Percentiles rank a stretch among this genome's conserved stretches.
Evolutionary conservation across 1,140 invertebrate genomes (phyloP).

Genomic region (Drosophila oshimai): DNA sequence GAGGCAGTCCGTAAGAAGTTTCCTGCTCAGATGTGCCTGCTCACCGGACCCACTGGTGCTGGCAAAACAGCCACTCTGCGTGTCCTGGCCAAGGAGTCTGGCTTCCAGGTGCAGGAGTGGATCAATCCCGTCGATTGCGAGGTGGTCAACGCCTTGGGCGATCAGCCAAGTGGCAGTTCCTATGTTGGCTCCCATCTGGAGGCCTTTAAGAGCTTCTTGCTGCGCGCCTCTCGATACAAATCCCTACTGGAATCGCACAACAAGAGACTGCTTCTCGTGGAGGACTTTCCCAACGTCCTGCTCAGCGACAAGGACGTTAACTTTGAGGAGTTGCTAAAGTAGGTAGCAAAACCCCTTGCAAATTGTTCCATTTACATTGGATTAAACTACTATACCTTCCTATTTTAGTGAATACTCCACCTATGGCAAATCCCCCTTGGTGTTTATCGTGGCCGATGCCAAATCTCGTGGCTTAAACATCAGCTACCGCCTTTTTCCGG

Average conservation of each 20-base stretch:
- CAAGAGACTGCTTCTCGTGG: conserved; percentile 86
- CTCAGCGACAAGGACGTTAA: conserved; percentile 84
- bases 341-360: conserved; percentile 82
- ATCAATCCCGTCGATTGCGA: conserved; percentile 87
- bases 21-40: conserved; percentile 85
- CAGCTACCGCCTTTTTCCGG: conserved; percentile 86
- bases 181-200: conserved; percentile 85
- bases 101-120: conserved; percentile 87
- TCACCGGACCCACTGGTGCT: conserved; percentile 89
- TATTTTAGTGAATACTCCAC: conserved; percentile 86
- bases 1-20: conserved; percentile 75
- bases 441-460: conserved; percentile 88
- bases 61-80: conserved; percentile 87
- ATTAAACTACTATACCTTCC: not conserved
- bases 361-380: too few relatives aligned
- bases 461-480: conserved; percentile 85
- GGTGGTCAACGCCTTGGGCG: conserved; percentile 49
- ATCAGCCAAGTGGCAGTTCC: conserved; percentile 62
- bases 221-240: conserved; percentile 87
- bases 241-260: conserved; percentile 85
- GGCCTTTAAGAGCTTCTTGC: conserved; percentile 87
- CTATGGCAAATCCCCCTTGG: conserved; percentile 86
- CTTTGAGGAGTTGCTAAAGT: conserved; percentile 87
- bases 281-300: conserved; percentile 90
- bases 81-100: conserved; percentile 85